Evolutionary conservation across 2,797 vertebrate species (phyloP), one percentile per base, ranked within the genome.

Genomic region (Delichon dasypus): DNA sequence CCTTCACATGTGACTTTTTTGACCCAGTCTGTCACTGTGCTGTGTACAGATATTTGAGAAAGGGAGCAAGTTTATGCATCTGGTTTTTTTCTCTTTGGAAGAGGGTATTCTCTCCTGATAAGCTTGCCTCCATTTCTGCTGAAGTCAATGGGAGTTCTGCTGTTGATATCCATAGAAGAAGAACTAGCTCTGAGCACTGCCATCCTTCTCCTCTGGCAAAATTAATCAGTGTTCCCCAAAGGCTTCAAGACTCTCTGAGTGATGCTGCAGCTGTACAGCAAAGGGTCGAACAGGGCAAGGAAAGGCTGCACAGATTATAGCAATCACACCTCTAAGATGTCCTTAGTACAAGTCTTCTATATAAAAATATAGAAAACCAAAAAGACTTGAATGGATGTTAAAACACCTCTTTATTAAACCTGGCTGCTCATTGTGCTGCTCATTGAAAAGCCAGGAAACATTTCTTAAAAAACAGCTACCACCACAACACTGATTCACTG

Each of bases 401-500:
- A 66, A 93, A 64, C 30, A 82, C 16, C 51, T 54, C 50, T 45
- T 72, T n/a, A 27, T 55, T 87, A 90, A 94, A 82, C 25, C 42
- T 0, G 1, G 17, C 45, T 94, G 74, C 65, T 80, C 75, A 40
- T 58, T 89, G 68, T 4, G 5, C 57, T 70, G 60, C 47, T 86
- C n/a, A 45, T 5, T 75, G 50, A 71, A 91, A 86, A 75, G 47
- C 68, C 22, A 55, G 47, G 40, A 58, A 71, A 73, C 21, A 68
- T 93, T 83, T 76, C 80, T 92, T 87, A 50, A 57, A 71, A 90
- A 79, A 13, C 22, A 45, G 23, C 55, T 50, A 87, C 70, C 40
- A 68, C 16, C 34, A 50, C 64, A 71, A 45, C 61, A 62, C 74
- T 86, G 89, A 95, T 92, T 94, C 90, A 94, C 66, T 65, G 91